Conservation (phyloP, 2,797 vertebrate species). For the Labeo calbasu region DNA sequence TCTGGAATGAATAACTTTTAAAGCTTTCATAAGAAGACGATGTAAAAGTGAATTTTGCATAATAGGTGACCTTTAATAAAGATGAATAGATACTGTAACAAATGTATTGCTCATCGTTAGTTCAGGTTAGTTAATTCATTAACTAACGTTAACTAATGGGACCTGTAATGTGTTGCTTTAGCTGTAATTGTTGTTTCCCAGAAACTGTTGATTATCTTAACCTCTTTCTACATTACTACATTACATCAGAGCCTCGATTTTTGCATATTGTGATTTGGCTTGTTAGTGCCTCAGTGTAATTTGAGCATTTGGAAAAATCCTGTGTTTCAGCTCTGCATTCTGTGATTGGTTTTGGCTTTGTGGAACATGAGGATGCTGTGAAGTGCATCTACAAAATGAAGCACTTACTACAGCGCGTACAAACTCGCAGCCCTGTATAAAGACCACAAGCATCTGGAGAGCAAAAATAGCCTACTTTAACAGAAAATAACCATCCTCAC, state of each 20-base stretch:
- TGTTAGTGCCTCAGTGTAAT: background rate
- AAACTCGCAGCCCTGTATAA: background rate
- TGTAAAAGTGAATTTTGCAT: no score
- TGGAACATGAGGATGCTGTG: background rate
- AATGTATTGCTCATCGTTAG: background rate
- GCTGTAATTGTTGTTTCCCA: background rate
- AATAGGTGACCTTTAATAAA: background rate
- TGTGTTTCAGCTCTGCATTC: background rate
- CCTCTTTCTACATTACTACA: background rate
- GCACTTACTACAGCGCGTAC: background rate
- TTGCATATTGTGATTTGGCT: background rate
- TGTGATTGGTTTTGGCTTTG: background rate
- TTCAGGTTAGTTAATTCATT: background rate
- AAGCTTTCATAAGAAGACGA: no score
- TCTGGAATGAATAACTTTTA: no score
- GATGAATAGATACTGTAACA: background rate
- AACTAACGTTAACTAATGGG: background rate
- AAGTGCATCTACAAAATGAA: slow-evolving; percentile 2
- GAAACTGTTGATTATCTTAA: background rate
- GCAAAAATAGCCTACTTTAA: background rate
- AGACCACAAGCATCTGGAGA: background rate
- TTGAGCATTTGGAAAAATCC: background rate
- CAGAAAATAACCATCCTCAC: background rate
- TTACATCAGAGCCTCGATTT: background rate
- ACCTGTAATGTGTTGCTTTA: background rate